phyloP scores from a whole-genome alignment of 1,140 invertebrate genomes.

The Sycobia sp. region DNA sequence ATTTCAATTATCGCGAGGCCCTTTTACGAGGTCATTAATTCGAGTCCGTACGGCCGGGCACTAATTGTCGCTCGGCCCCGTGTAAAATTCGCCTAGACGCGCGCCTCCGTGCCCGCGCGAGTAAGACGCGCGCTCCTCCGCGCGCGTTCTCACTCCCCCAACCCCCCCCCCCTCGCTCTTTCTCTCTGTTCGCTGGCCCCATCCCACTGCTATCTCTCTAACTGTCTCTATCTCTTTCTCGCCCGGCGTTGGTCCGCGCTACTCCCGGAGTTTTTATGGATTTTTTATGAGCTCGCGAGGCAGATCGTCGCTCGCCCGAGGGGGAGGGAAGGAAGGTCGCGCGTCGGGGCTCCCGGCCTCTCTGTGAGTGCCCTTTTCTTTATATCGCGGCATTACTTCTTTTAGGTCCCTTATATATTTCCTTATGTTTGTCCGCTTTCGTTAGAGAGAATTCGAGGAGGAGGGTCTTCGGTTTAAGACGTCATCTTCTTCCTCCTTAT shows the following conservation, averaged over 20 bases:
- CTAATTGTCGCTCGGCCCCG: constrained; percentile 10
- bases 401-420: not conserved
- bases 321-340: too few species aligned
- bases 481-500: too few species aligned
- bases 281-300: constrained; percentile 31
- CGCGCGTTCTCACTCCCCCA: not conserved
- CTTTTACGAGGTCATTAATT: constrained; percentile 32
- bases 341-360: too few species aligned
- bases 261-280: too few species aligned
- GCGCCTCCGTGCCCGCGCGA: not conserved
- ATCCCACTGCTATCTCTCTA: not conserved
- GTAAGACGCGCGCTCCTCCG: too few species aligned
- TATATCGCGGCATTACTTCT: not conserved
- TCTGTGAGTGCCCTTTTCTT: constrained; percentile 13
- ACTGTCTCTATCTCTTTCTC: too few species aligned
- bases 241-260: too few species aligned
- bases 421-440: not conserved
- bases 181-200: too few species aligned
- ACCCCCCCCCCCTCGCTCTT: not conserved
- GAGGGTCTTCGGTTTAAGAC: too few species aligned
- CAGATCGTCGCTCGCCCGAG: too few species aligned
- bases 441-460: too few species aligned
- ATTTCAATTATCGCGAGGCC: constrained; percentile 30
- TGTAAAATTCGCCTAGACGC: constrained; percentile 10
- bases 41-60: constrained; percentile 1